Conservation (phyloP, 2,888 invertebrate species). For the Polietes domitor region DNA sequence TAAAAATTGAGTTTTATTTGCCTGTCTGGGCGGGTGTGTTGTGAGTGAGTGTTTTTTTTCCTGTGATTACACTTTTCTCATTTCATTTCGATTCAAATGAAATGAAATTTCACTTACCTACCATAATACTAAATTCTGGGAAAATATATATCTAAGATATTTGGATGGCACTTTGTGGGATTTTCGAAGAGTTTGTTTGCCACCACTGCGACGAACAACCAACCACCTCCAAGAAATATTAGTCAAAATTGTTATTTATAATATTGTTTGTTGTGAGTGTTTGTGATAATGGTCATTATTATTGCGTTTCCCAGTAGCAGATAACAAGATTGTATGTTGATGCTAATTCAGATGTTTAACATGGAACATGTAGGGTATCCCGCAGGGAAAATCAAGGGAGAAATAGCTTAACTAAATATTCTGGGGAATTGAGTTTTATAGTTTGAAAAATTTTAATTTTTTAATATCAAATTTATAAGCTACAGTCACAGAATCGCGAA, state of each 20-base stretch:
- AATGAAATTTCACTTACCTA: conserved; percentile 65
- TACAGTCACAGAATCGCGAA: too few species aligned
- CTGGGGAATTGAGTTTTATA: too few species aligned
- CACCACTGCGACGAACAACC: background rate
- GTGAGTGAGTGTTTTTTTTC: conserved; percentile 40
- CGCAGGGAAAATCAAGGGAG: too few species aligned
- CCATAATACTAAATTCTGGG: conserved; percentile 59
- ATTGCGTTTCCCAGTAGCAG: too few species aligned
- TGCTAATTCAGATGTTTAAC: too few species aligned
- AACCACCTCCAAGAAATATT: conserved; percentile 29
- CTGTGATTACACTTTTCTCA: background rate
- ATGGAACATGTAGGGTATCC: too few species aligned
- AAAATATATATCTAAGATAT: conserved; percentile 6
- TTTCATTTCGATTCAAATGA: conserved; percentile 38
- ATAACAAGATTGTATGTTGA: too few species aligned
- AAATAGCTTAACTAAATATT: too few species aligned
- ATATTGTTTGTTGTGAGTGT: background rate
- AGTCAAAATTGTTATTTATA: conserved; percentile 20
- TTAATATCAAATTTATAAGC: too few species aligned
- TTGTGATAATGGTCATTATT: too few species aligned
- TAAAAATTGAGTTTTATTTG: background rate
- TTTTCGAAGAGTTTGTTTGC: background rate
- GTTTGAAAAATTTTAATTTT: too few species aligned
- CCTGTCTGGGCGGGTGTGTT: background rate
- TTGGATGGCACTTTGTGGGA: background rate